phyloP scores from a whole-genome alignment of 2,797 vertebrate genomes.

The Craterocephalus amniculus region DNA sequence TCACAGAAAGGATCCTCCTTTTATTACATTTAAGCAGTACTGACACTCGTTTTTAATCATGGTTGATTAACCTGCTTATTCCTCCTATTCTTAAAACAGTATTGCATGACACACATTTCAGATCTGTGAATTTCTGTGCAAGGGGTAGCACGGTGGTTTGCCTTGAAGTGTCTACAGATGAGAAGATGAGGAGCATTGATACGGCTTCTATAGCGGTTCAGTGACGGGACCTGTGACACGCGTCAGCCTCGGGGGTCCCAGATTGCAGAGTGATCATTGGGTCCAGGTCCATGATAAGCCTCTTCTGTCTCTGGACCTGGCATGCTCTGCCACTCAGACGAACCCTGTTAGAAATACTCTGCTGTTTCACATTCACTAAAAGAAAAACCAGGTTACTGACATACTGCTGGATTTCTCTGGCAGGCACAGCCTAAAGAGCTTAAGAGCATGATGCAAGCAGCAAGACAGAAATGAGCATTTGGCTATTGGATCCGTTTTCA shows the following conservation, averaged over 20 bases:
- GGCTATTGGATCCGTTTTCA: slow-evolving; percentile 31
- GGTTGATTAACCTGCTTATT: background rate
- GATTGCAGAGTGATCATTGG: slow-evolving; percentile 55
- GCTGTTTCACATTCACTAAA: slow-evolving; percentile 5
- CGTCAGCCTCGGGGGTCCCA: slow-evolving; percentile 43
- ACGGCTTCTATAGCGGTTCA: slow-evolving; percentile 4
- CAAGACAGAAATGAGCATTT: slow-evolving; percentile 9
- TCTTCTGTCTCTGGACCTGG: slow-evolving; percentile 48
- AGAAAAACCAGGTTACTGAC: slow-evolving; percentile 11
- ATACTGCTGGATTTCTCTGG: slow-evolving; percentile 36
- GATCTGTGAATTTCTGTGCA: background rate
- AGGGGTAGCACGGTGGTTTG: background rate
- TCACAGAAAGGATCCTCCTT: slow-evolving; percentile 35
- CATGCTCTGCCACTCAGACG: slow-evolving; percentile 60
- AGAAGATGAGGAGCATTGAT: background rate
- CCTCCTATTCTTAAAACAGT: background rate
- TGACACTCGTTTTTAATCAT: background rate
- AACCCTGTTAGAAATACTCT: slow-evolving; percentile 38
- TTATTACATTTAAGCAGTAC: slow-evolving; percentile 15
- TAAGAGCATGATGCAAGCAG: slow-evolving; percentile 30
- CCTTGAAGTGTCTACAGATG: slow-evolving; percentile 5
- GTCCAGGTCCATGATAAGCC: slow-evolving; percentile 42
- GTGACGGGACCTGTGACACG: slow-evolving; percentile 31
- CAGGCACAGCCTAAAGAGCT: slow-evolving; percentile 28
- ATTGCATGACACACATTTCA: background rate